A percentile compares a stretch with the other conserved stretches of the same genome.
These are phyloP conservation scores for Drosophila willistoni DNA, from an alignment of 1,140 invertebrate genomes.

Conservation along the genomic window DNA sequence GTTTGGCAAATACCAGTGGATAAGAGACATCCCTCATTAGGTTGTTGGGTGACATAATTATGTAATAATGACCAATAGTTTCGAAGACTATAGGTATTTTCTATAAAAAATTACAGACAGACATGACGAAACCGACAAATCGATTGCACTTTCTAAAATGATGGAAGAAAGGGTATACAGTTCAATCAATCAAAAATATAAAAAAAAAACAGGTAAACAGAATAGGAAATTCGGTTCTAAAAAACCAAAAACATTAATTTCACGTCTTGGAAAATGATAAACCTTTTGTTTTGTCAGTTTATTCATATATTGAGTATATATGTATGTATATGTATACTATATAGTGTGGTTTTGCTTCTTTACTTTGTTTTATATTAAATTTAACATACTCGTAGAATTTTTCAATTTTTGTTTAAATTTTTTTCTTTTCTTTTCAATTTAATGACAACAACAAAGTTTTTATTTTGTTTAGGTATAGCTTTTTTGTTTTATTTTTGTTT, in stretches of 20 bases:
- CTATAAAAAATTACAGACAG: too few species aligned
- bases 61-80: too few species aligned
- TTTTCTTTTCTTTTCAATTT: constrained; percentile 39
- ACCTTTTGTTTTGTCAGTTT: constrained; percentile 33
- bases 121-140: too few species aligned
- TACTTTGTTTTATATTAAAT: constrained; percentile 30
- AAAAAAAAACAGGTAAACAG: background rate
- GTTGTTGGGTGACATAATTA: too few species aligned
- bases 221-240: background rate
- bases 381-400: constrained; percentile 63
- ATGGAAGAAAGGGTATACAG: background rate
- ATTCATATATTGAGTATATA: constrained; percentile 69
- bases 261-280: constrained; percentile 61
- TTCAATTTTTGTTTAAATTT: constrained; percentile 20
- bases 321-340: constrained; percentile 38
- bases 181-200: background rate
- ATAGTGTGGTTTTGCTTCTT: background rate
- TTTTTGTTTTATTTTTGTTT: background rate
- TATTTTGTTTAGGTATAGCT: constrained; percentile 11
- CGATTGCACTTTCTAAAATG: too few species aligned
- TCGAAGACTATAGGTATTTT: too few species aligned
- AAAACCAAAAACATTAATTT: constrained; percentile 50
- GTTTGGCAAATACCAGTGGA: too few species aligned
- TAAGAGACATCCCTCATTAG: too few species aligned
- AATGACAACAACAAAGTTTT: constrained; percentile 65